Percentiles rank a stretch among this genome's conserved stretches.
Conservation (phyloP, 2,888 invertebrate species). For the Coronaproctus castanopsis region DNA sequence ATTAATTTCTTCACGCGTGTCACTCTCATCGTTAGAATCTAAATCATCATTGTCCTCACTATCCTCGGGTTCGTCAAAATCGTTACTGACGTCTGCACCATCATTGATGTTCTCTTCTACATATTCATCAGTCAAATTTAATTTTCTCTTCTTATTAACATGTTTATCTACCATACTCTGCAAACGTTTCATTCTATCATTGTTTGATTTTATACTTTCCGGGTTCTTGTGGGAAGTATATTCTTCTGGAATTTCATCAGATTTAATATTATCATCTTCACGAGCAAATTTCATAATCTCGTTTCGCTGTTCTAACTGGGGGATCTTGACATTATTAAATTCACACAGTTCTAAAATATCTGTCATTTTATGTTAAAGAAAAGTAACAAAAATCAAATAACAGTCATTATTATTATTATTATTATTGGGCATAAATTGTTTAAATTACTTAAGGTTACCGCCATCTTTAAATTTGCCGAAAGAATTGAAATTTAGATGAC, state of each 20-base stretch:
- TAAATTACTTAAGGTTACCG: no score
- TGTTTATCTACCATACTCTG: not conserved
- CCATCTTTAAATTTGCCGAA: no score
- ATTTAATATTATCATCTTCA: constrained; percentile 33
- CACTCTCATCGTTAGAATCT: constrained; percentile 17
- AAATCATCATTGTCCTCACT: constrained; percentile 19
- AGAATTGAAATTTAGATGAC: no score
- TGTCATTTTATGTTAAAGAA: constrained; percentile 20
- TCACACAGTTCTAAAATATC: constrained; percentile 47
- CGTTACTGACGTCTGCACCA: constrained; percentile 13
- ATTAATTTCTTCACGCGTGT: constrained; percentile 20
- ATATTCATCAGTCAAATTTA: not conserved
- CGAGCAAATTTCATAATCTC: constrained; percentile 26
- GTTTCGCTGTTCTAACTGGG: constrained; percentile 35
- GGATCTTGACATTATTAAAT: constrained; percentile 36
- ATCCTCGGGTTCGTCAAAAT: constrained; percentile 15
- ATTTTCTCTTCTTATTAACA: not conserved
- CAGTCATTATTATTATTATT: no score
- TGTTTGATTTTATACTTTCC: no score
- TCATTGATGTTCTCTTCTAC: not conserved
- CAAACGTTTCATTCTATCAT: not conserved
- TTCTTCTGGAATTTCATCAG: constrained; percentile 39
- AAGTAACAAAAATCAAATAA: no score
- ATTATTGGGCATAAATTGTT: no score
- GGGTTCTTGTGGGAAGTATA: constrained; percentile 29